phyloP scores from a whole-genome alignment of 2,113 vertebrate genomes.

The Serinus canaria region DNA sequence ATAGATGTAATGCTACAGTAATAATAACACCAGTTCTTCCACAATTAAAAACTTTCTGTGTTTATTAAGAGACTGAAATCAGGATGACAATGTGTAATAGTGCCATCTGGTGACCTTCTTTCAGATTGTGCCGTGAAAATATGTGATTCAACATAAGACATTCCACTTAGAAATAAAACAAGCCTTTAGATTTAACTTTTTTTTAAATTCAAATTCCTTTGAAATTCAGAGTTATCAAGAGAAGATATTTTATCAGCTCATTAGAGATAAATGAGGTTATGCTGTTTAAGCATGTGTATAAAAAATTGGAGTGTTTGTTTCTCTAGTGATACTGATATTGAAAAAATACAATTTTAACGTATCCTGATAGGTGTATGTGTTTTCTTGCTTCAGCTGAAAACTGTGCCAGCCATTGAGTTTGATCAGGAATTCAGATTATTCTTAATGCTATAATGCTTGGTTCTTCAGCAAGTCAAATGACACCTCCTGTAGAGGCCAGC shows the following conservation, averaged over 20 bases:
- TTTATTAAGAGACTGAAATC: not conserved
- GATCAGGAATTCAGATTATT: not conserved
- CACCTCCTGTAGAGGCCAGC: not conserved
- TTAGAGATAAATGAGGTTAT: not conserved
- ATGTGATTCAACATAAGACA: not conserved
- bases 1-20: not conserved
- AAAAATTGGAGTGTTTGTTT: not conserved
- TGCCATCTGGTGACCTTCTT: constrained; percentile 57
- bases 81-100: constrained; percentile 1
- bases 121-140: not conserved
- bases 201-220: not conserved
- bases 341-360: not conserved
- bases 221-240: not conserved
- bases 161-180: not conserved
- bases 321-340: not conserved
- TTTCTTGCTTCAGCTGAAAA: not conserved
- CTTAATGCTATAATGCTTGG: not conserved
- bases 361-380: not conserved
- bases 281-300: not conserved
- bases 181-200: not conserved
- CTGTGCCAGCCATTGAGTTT: not conserved
- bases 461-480: not conserved
- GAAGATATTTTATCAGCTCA: not conserved
- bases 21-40: not conserved
- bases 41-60: not conserved